Evolutionary conservation across 2,888 invertebrate species (phyloP).

Genomic region (Nymphalis urticae): DNA sequence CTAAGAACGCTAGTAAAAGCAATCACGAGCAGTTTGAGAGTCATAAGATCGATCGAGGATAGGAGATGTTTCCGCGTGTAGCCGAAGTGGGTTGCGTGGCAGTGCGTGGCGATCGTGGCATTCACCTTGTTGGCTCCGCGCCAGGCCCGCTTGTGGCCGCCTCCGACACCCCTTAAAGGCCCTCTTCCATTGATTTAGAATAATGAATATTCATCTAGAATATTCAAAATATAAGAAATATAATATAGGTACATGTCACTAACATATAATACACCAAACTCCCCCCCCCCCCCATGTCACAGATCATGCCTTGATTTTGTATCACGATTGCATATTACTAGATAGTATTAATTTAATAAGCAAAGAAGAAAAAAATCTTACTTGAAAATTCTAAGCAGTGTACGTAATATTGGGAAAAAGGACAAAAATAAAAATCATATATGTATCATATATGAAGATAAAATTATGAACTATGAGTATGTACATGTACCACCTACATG

Average conservation of each 20-base stretch:
- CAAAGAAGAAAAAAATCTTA: too few species aligned
- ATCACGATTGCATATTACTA: too few species aligned
- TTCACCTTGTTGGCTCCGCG: constrained; percentile 78
- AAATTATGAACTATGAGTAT: too few species aligned
- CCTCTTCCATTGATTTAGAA: constrained; percentile 29
- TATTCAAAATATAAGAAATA: not conserved
- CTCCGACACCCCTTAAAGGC: constrained; percentile 37
- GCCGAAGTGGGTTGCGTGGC: constrained; percentile 69
- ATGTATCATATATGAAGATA: too few species aligned
- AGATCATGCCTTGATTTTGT: too few species aligned
- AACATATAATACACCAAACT: too few species aligned
- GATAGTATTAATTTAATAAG: too few species aligned
- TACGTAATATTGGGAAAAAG: too few species aligned
- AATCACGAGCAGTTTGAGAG: not conserved
- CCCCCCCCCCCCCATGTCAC: too few species aligned
- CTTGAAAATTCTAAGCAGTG: too few species aligned
- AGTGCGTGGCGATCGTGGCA: constrained; percentile 74
- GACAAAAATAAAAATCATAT: too few species aligned
- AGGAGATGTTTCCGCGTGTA: constrained; percentile 55
- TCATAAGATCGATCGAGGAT: constrained; percentile 20
- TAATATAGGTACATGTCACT: not conserved
- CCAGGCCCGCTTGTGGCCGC: constrained; percentile 53
- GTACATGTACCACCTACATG: too few species aligned
- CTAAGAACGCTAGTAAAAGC: not conserved
- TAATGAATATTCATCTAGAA: not conserved